Base-by-base conservation (phyloP, 2,797 vertebrate species). In the Cottoperca gobio region DNA sequence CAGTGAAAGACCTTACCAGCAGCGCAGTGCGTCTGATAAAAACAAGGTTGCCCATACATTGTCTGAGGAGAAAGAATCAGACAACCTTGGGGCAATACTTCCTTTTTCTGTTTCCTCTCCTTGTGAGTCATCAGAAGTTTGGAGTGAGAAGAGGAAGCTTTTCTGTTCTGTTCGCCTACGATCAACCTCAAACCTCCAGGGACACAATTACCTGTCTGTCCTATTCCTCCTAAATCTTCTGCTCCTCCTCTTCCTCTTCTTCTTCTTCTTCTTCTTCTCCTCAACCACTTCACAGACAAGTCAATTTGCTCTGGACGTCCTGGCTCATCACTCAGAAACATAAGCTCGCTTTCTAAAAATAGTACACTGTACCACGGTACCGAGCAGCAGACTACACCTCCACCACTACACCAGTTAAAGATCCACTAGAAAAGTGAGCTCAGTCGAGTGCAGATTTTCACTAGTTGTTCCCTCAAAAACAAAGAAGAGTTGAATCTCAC, bases 121-220 rank as follows among this genome's bases (percentile, higher is more conserved):
- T 70, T 45, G 79, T 67, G 67, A 59, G 45, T 33, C 8, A 17
- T 74, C 67, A 78, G 69, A 11, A 31, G 49, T 57, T 59, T 2
- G 3, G 23, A 28, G 42, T 23, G 58, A 70, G 33, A n/a, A 17
- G 50, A 70, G 21, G 53, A 66, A 70, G 68, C 61, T 17, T 76
- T 23, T 71, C 23, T 40, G 12, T 64, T 53, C n/a, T 42, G 31
- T 73, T 62, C 40, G 50, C 42, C 65, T 50, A 54, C 19, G 71
- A 68, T 73, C 73, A 67, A 59, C 40, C 55, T 69, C 45, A 23
- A 72, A 71, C 89, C 55, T 33, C 49, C n/a, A 37, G 79, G 88
- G 87, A 81, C 78, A 73, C 83, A 89, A 90, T 90, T 89, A 88
- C 75, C 83, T 52, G 58, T 53, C 72, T 77, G 55, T 58, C 79